phyloP scores from a whole-genome alignment of 2,888 invertebrate genomes.

The Pecten maximus region DNA sequence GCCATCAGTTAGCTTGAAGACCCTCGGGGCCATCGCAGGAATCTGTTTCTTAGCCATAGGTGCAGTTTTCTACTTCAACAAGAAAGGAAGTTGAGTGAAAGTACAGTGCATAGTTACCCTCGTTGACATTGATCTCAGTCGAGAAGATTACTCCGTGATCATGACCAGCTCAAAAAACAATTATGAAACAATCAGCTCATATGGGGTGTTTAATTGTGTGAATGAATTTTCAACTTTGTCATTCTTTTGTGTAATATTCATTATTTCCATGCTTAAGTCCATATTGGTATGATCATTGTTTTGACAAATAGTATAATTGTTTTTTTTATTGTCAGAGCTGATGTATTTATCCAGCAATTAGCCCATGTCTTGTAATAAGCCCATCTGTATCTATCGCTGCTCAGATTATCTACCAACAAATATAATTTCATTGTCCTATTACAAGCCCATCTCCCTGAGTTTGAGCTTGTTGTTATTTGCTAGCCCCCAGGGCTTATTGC shows the following conservation, averaged over 20 bases:
- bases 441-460: too few relatives aligned
- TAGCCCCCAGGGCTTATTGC: too few relatives aligned
- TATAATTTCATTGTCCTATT: too few relatives aligned
- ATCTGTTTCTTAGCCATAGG: slow-evolving; percentile 49
- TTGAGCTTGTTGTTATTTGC: too few relatives aligned
- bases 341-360: too few relatives aligned
- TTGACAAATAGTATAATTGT: too few relatives aligned
- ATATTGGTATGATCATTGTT: too few relatives aligned
- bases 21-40: slow-evolving; percentile 42
- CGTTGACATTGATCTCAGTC: neutral
- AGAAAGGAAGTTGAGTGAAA: slow-evolving; percentile 42
- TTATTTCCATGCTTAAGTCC: neutral
- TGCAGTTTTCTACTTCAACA: slow-evolving; percentile 51
- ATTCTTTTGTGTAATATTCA: neutral
- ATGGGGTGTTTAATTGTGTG: neutral
- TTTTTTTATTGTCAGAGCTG: too few relatives aligned
- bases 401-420: too few relatives aligned
- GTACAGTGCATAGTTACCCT: neutral
- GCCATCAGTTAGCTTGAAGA: slow-evolving; percentile 42
- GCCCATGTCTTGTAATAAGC: too few relatives aligned
- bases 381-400: too few relatives aligned
- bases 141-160: neutral
- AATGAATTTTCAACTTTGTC: neutral
- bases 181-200: neutral
- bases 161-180: neutral